A percentile compares a stretch with the other conserved stretches of the same genome.
Conservation (phyloP, 2,888 invertebrate species). For the Chamaedrilus cognettii region DNA sequence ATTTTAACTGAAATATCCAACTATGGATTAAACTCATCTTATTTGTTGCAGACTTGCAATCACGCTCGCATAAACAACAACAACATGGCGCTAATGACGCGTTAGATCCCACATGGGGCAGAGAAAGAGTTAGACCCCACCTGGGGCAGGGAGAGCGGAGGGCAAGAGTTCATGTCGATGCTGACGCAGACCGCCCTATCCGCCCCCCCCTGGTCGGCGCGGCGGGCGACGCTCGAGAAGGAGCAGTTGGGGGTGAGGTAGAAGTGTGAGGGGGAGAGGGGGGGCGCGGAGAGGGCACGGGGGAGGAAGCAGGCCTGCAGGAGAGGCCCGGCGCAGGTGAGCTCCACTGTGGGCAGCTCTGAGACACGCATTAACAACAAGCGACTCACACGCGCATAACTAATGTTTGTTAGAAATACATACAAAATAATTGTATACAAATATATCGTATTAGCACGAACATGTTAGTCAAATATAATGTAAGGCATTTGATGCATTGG, state of each 20-base stretch:
- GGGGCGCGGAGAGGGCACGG: neutral
- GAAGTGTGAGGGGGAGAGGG: slow-evolving; percentile 7
- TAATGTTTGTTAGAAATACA: too few species aligned
- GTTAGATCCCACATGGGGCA: too few species aligned
- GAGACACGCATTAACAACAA: too few species aligned
- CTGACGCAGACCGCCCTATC: neutral
- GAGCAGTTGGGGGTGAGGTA: slow-evolving; percentile 6
- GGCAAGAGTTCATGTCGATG: neutral
- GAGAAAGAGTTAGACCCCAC: neutral
- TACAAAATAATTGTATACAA: too few species aligned
- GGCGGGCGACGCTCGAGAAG: neutral
- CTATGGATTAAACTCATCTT: too few species aligned
- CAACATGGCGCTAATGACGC: neutral
- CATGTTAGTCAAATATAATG: too few species aligned
- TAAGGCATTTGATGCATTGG: too few species aligned
- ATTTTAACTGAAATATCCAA: too few species aligned
- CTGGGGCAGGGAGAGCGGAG: neutral
- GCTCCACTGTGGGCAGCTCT: neutral
- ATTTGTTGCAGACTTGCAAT: too few species aligned
- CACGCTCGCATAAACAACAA: slow-evolving; percentile 1
- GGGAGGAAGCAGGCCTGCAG: slow-evolving; percentile 12
- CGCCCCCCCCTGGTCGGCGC: too few species aligned
- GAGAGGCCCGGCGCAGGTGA: slow-evolving; percentile 8
- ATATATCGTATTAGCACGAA: too few species aligned
- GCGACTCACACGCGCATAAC: too few species aligned